Base-by-base conservation (phyloP, 2,888 invertebrate genomes). In the Synergus laeviventris region DNA sequence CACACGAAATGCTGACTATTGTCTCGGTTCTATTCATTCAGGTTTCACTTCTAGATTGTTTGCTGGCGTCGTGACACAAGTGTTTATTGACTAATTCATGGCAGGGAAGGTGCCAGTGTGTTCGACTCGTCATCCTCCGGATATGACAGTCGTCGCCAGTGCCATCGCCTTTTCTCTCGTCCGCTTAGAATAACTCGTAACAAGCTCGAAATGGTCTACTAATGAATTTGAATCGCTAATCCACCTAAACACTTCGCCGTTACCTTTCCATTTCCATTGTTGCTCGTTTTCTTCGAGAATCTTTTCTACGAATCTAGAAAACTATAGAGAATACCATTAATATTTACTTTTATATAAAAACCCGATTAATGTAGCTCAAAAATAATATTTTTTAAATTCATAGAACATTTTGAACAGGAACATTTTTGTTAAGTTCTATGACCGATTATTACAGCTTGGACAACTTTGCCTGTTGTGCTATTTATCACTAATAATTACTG, bases 111-210 rank as follows among this genome's bases (percentile, higher is more conserved):
- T 70, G 70, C 49, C 49, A 70, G 70, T 42, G 66, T 66, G 66
- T 66, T 66, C 16, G 76, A n/a, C 73, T 56, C 75, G 60, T 62
- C 45, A 74, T 70, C 62, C 81, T 77, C 83, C 83, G 83, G 83
- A 83, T 82, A 79, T 82, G 75, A 76, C 38, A 59, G 66, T 59
- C 75, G 31, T 76, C 75, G 31, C 76, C 76, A 84, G 81, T 82
- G 73, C 76, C 75, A 79, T 56, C 79, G 80, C 77, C 75, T 73
- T 54, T 56, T 42, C 31, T 74, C 77, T 79, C 74, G 74, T 59
- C 80, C 81, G 81, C 84, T 83, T 84, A 82, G 79, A 83, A 74
- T 77, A 77, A 78, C 66, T 80, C 76, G 82, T 82, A 81, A 82
- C 80, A 77, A 79, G 79, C 42, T 70, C 70, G 76, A 73, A 77